A percentile compares a stretch with the other conserved stretches of the same genome.
Conservation (phyloP, 2,888 invertebrate species). For the Flexamia atlantica region DNA sequence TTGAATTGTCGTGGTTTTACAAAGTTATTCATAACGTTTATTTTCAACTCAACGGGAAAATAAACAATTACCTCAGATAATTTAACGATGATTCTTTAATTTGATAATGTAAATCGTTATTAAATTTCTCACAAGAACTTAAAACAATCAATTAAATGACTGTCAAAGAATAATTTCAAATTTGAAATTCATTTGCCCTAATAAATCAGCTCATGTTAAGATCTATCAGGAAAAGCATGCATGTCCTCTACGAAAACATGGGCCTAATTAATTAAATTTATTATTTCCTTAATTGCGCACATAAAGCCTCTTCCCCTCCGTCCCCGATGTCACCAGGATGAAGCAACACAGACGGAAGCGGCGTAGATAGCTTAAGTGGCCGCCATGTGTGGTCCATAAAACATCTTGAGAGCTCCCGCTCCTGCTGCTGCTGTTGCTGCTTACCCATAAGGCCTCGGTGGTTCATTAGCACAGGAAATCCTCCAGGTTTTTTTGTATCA, state of each 20-base stretch:
- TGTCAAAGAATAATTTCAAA: too few relatives aligned
- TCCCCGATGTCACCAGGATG: not conserved
- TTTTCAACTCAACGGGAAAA: too few relatives aligned
- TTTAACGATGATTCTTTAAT: too few relatives aligned
- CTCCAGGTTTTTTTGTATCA: not conserved
- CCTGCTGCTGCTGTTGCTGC: not conserved
- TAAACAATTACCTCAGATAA: too few relatives aligned
- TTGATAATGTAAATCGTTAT: too few relatives aligned
- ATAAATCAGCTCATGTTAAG: too few relatives aligned
- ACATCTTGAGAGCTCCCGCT: not conserved
- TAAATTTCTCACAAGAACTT: too few relatives aligned
- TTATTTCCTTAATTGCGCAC: constrained; percentile 22
- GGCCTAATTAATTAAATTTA: constrained; percentile 2
- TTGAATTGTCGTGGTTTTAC: too few relatives aligned
- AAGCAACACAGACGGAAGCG: constrained; percentile 32
- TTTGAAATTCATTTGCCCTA: too few relatives aligned
- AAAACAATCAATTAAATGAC: too few relatives aligned
- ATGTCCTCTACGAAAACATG: not conserved
- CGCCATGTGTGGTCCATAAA: constrained; percentile 50
- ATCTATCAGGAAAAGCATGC: too few relatives aligned
- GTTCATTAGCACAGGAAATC: constrained; percentile 19
- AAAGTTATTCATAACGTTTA: too few relatives aligned
- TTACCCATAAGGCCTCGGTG: not conserved
- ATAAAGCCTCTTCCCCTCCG: not conserved
- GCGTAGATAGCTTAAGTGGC: constrained; percentile 1